Percentiles rank a stretch among this genome's conserved stretches.
Conservation (phyloP, 2,797 vertebrate species). For the Chanos chanos region DNA sequence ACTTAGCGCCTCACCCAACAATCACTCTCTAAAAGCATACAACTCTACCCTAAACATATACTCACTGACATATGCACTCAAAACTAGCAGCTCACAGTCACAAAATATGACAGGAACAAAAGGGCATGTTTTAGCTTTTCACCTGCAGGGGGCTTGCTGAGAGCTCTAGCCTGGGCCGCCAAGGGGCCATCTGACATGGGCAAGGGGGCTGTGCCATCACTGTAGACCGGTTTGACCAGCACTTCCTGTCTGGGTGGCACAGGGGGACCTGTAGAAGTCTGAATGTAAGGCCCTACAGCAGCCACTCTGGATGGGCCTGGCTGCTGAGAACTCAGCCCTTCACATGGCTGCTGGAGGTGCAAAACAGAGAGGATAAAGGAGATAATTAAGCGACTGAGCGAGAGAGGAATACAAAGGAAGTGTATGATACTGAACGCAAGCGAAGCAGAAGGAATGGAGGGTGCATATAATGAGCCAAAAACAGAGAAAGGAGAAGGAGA, state of each 20-base stretch:
- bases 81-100: too few species aligned
- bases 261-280: slow-evolving; percentile 72
- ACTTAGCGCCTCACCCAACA: too few species aligned
- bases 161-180: slow-evolving; percentile 66
- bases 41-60: too few species aligned
- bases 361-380: not conserved
- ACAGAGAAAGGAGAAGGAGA: not conserved
- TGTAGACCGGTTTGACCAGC: slow-evolving; percentile 81
- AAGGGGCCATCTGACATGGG: slow-evolving; percentile 57
- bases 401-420: not conserved
- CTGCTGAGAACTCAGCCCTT: slow-evolving; percentile 68
- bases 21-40: too few species aligned
- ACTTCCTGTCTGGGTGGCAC: slow-evolving; percentile 68
- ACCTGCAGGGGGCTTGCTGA: slow-evolving; percentile 54
- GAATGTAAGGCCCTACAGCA: slow-evolving; percentile 91
- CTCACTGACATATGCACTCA: too few species aligned
- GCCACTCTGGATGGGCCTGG: slow-evolving; percentile 79
- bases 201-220: slow-evolving; percentile 72
- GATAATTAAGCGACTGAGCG: too few species aligned
- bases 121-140: too few species aligned
- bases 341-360: slow-evolving; percentile 68
- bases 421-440: not conserved
- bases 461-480: not conserved
- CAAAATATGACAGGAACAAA: too few species aligned
- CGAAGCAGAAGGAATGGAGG: not conserved